phyloP scores from a whole-genome alignment of 2,113 vertebrate species.

The Proteles cristata region DNA sequence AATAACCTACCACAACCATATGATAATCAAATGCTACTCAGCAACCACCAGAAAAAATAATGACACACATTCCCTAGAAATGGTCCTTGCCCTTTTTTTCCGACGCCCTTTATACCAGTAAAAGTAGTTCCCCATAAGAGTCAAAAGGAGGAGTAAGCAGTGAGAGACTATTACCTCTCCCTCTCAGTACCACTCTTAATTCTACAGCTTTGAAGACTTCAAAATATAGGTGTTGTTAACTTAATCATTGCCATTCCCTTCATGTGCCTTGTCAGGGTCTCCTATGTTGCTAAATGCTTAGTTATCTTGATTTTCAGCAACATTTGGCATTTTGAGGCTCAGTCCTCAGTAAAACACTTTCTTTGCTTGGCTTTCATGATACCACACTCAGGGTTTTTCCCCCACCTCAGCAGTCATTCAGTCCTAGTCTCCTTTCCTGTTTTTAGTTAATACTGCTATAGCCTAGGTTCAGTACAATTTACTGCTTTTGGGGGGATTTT shows the following conservation, averaged over 20 bases:
- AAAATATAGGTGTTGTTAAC: neutral
- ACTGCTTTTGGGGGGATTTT: neutral
- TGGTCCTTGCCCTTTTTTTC: neutral
- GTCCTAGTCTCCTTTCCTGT: neutral
- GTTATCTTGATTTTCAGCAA: neutral
- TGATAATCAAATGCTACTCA: neutral
- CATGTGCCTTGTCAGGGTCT: neutral
- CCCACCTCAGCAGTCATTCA: neutral
- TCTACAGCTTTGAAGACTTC: neutral
- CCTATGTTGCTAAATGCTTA: neutral
- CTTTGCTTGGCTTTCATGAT: neutral
- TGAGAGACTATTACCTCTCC: neutral
- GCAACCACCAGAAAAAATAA: neutral
- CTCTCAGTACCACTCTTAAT: too few species aligned
- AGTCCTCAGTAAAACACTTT: neutral
- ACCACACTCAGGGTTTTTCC: neutral
- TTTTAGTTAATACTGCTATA: neutral
- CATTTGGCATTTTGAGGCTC: neutral
- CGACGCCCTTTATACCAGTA: neutral
- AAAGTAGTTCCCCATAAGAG: neutral
- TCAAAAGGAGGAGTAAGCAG: neutral
- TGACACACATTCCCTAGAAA: neutral
- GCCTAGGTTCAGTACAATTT: neutral
- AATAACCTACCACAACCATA: neutral
- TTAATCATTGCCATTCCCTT: neutral